Percentiles rank a stretch among this genome's conserved stretches.
These are phyloP conservation scores for Aricia artaxerxes DNA, from an alignment of 2,888 invertebrate genomes.

Conservation along the genomic window DNA sequence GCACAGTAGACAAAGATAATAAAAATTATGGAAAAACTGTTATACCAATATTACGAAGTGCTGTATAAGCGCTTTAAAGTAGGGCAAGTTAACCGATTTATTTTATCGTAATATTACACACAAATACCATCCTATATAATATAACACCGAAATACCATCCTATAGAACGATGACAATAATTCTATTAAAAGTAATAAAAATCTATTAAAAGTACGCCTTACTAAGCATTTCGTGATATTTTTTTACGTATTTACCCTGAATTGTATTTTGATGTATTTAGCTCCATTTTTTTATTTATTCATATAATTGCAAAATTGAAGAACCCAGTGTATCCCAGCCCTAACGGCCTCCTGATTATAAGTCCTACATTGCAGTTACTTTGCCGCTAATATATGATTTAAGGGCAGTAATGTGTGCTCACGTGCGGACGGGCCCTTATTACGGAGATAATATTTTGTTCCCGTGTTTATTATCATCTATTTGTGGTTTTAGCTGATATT, in stretches of 20 bases:
- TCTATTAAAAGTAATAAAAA: no score
- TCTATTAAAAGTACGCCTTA: no score
- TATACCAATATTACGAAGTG: no score
- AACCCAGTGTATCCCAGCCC: conserved; percentile 37
- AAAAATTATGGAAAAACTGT: no score
- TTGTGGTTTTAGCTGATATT: background rate
- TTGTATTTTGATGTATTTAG: no score
- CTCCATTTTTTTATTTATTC: background rate
- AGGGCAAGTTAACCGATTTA: background rate
- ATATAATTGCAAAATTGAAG: background rate
- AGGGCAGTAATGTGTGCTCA: conserved; percentile 52
- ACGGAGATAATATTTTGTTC: conserved; percentile 41
- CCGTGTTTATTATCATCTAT: conserved; percentile 25
- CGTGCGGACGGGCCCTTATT: conserved; percentile 46
- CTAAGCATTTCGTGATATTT: no score
- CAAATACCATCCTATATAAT: background rate
- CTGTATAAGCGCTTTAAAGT: no score
- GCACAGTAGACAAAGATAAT: no score
- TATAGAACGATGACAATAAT: no score
- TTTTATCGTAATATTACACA: no score
- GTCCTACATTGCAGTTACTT: conserved; percentile 74
- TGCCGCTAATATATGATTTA: conserved; percentile 78
- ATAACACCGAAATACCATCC: no score
- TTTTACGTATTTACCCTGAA: no score
- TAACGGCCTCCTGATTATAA: conserved; percentile 74